Base-by-base conservation (phyloP, 2,797 vertebrate genomes). In the Ambastaia sidthimunki region DNA sequence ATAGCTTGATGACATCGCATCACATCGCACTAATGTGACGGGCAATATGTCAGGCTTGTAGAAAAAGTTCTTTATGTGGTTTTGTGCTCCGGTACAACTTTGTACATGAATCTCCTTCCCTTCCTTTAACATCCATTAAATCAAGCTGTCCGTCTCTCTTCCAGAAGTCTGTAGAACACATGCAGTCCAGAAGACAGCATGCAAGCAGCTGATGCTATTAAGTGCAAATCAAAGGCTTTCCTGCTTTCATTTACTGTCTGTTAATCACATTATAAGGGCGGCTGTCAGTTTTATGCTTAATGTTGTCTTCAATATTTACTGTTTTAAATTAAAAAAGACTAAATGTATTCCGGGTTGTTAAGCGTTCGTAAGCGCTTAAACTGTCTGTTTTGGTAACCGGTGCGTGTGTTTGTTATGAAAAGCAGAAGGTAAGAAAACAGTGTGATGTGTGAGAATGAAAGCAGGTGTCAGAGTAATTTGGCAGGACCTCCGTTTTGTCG, bases 221-320 rank as follows among this genome's bases (percentile, higher is more conserved):
- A 72, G 73, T 78, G 48, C 54, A 71, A 80, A 59, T 85, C 79
- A 55, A 47, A 23, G 79, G 81, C 66, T 19, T 21, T 83, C 82
- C 69, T 31, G 76, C 81, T 85, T 81, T 88, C 86, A 90, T 89
- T 89, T 87, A 59, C 19, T 65, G 70, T 80, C 71, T 68, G 55
- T 67, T 74, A 5, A 79, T 78, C 83, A 82, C 73, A 82, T 72
- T 81, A 65, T 31, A 65, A 11, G 37, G 41, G 52, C 9, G 71
- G 37, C 67, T 71, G 59, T 41, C 54, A 18, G 72, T 60, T 74
- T 59, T 74, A 7, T 66, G 41, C 48, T 71, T 50, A 80, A 48
- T 62, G 18, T 31, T 19, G 50, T 79, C 21, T 81, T 50, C 28
- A 80, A 44, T 28, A 69, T 81, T 28, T 18, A n/a, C 31, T 41